phyloP scores from a whole-genome alignment of 2,113 vertebrate species.

The Irena cyanogastra region DNA sequence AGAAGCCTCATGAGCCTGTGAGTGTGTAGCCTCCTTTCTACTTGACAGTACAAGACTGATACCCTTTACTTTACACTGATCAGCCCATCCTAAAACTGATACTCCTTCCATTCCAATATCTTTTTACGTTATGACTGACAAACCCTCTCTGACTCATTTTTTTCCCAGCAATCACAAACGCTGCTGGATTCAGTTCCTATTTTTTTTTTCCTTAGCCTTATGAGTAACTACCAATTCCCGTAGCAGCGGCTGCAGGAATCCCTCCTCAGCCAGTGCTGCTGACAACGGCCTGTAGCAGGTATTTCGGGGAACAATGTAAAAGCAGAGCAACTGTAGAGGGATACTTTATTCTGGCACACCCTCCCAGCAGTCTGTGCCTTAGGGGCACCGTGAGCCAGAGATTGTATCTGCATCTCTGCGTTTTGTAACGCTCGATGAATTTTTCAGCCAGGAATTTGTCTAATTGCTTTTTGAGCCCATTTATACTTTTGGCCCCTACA shows the following conservation, averaged over 20 bases:
- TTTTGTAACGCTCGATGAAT: slow-evolving; percentile 62
- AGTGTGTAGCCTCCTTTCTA: not conserved
- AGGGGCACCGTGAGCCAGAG: slow-evolving; percentile 22
- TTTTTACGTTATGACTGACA: not conserved
- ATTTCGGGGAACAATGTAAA: not conserved
- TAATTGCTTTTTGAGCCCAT: slow-evolving; percentile 56
- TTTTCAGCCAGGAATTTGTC: slow-evolving; percentile 65
- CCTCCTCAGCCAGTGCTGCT: not conserved
- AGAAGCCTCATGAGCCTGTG: not conserved
- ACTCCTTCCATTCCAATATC: not conserved
- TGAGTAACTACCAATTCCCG: not conserved
- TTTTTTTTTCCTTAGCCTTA: not conserved
- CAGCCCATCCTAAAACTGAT: not conserved
- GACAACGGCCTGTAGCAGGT: not conserved
- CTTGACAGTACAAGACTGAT: not conserved
- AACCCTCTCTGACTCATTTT: not conserved
- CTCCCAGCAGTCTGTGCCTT: slow-evolving; percentile 57
- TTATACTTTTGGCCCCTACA: slow-evolving; percentile 45
- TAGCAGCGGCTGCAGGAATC: not conserved
- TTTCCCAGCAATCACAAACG: not conserved
- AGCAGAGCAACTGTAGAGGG: not conserved
- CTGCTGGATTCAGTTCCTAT: not conserved
- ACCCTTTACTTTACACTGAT: not conserved
- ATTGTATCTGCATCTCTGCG: slow-evolving; percentile 55
- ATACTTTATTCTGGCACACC: slow-evolving; percentile 48